Conservation (phyloP, 2,797 vertebrate genomes). For the Syncerus caffer region DNA sequence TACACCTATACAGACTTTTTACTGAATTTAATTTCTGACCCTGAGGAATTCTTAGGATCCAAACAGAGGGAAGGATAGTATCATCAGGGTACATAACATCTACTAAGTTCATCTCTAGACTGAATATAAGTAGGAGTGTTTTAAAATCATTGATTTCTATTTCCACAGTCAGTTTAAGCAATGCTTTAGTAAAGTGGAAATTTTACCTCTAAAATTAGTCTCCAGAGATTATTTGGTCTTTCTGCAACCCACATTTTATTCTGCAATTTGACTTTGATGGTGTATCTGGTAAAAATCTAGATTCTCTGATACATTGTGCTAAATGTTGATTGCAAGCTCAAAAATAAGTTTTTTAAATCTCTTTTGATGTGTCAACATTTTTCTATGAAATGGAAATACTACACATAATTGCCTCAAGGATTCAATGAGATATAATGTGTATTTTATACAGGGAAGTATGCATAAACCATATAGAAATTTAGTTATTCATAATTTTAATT, state of each 20-base stretch:
- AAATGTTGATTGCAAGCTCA: neutral
- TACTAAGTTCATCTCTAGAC: neutral
- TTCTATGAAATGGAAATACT: neutral
- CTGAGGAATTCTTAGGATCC: neutral
- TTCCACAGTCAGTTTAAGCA: neutral
- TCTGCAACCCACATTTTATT: neutral
- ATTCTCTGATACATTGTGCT: neutral
- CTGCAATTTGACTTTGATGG: neutral
- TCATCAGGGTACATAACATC: neutral
- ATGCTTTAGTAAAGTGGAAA: neutral
- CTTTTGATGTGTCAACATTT: neutral
- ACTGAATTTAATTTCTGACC: neutral
- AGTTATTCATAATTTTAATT: neutral
- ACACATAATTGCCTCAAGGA: neutral
- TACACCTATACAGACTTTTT: neutral
- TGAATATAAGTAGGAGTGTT: neutral
- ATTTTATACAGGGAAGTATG: neutral
- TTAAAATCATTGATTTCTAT: neutral
- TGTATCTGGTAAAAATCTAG: neutral
- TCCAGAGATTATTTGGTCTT: neutral
- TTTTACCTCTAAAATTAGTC: neutral
- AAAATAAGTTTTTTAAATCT: neutral
- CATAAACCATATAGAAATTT: neutral
- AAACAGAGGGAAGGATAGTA: neutral
- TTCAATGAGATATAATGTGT: neutral